Percentiles rank a stretch among this genome's conserved stretches.
phyloP scores from a whole-genome alignment of 1,140 invertebrate species.

The Neodiprion virginianus region DNA sequence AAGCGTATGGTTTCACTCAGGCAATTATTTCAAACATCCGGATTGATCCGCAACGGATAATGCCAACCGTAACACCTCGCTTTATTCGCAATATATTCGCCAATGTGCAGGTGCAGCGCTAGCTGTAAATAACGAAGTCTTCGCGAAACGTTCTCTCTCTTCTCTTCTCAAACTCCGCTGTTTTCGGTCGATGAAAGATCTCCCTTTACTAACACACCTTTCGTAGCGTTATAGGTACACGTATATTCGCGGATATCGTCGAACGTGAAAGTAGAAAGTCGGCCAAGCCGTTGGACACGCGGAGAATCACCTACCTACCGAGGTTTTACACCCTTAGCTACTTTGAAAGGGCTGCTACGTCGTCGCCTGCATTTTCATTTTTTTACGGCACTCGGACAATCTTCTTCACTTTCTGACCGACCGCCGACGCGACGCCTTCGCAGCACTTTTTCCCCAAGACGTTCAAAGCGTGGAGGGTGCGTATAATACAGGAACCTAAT shows the following conservation, averaged over 20 bases:
- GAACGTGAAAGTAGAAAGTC: slow-evolving; percentile 7
- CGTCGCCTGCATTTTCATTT: background rate
- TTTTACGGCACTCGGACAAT: background rate
- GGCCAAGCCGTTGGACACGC: background rate
- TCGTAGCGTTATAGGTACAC: too few relatives aligned
- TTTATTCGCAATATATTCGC: too few relatives aligned
- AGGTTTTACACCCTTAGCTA: background rate
- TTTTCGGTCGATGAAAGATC: background rate
- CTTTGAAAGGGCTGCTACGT: background rate
- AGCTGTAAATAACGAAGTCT: too few relatives aligned
- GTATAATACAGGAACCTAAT: too few relatives aligned
- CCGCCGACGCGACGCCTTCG: background rate
- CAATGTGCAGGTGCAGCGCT: too few relatives aligned
- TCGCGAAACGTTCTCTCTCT: too few relatives aligned
- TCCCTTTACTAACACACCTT: background rate
- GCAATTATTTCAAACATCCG: background rate
- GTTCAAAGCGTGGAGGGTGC: too few relatives aligned
- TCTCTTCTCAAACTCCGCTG: too few relatives aligned
- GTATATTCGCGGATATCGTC: background rate
- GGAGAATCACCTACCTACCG: background rate
- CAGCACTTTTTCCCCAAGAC: background rate
- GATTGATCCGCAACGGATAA: background rate
- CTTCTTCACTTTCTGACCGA: background rate
- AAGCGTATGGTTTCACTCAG: background rate
- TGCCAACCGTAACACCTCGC: too few relatives aligned